Conservation (phyloP, 2,113 vertebrate genomes). For the Alethe diademata region DNA sequence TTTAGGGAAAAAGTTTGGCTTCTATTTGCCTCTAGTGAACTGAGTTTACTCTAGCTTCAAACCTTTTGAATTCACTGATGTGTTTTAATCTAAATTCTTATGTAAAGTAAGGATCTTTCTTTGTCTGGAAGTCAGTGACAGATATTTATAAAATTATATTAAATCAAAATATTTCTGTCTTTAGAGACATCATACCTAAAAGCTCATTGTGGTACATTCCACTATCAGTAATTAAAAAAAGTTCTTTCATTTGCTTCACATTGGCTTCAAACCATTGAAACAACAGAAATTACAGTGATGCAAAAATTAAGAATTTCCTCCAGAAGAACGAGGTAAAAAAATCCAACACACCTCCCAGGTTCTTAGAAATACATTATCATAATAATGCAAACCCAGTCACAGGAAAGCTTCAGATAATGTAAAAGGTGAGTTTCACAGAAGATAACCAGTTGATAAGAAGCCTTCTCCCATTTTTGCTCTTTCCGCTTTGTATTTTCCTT, state of each 20-base stretch:
- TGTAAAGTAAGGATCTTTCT: background rate
- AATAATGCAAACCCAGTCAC: background rate
- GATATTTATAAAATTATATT: background rate
- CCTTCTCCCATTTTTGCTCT: background rate
- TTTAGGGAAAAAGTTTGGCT: background rate
- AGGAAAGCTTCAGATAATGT: background rate
- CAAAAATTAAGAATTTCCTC: background rate
- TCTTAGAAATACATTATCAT: background rate
- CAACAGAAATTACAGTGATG: background rate
- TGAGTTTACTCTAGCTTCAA: background rate
- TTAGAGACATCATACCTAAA: background rate
- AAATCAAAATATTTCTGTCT: background rate
- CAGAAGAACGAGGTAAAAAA: background rate
- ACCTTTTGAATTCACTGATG: background rate
- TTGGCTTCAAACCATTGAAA: background rate
- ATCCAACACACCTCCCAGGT: background rate
- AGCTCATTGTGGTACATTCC: background rate
- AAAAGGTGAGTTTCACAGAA: background rate
- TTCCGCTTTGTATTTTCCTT: background rate
- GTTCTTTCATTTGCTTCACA: background rate
- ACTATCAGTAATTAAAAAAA: background rate
- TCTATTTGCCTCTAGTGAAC: background rate
- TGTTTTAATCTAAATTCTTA: background rate
- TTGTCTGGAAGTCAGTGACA: background rate
- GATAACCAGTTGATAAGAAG: background rate